These are phyloP conservation scores for Anolis apletophallus DNA, from an alignment of 2,797 vertebrate genomes.

Conservation along the genomic window DNA sequence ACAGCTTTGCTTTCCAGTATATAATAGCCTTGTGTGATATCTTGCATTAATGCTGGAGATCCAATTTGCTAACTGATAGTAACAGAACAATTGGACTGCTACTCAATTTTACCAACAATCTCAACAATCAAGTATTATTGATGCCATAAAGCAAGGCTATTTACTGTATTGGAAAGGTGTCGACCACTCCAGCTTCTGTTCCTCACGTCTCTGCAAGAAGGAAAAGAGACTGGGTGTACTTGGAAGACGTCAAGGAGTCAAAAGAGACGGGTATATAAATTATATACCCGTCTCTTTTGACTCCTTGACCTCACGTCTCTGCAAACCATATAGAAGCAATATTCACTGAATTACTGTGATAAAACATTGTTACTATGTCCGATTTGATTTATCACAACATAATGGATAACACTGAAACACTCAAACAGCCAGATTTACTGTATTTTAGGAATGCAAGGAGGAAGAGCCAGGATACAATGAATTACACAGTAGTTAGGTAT, in stretches of 20 bases:
- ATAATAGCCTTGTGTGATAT: neutral
- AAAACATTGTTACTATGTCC: neutral
- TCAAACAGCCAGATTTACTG: neutral
- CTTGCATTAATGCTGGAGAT: neutral
- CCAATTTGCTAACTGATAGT: neutral
- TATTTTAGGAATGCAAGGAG: conserved; percentile 2
- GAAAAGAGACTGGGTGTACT: too few species aligned
- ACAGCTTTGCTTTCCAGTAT: neutral
- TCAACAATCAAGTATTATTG: neutral
- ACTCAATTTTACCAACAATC: neutral
- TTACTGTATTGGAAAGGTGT: neutral
- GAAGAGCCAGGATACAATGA: neutral
- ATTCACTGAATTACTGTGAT: neutral
- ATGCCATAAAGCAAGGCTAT: neutral
- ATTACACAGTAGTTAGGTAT: neutral
- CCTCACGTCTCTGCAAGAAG: neutral
- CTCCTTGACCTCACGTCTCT: neutral
- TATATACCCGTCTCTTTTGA: too few species aligned
- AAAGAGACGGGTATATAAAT: too few species aligned
- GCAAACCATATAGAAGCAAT: neutral
- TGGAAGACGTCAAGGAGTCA: too few species aligned
- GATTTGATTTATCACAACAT: neutral
- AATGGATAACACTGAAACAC: neutral
- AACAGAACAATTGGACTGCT: too few species aligned
- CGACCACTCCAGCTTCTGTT: neutral